These are phyloP conservation scores for Amphipyra tragopoginis DNA, from an alignment of 2,888 invertebrate genomes.

Conservation along the genomic window DNA sequence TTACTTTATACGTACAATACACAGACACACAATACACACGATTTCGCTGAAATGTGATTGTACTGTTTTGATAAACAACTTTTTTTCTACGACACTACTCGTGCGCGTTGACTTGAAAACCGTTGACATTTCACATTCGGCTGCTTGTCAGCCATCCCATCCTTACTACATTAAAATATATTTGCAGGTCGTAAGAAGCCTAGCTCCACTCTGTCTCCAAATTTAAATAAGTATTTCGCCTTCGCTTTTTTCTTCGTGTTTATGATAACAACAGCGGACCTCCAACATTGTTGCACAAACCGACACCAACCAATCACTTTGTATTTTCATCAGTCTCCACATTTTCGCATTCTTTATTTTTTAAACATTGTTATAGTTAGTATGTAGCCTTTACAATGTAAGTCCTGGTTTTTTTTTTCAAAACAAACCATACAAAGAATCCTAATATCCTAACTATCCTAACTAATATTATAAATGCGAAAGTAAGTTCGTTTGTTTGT, in stretches of 20 bases:
- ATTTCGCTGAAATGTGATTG: too few relatives aligned
- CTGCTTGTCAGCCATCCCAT: background rate
- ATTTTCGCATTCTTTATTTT: background rate
- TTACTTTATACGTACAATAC: too few relatives aligned
- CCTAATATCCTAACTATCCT: too few relatives aligned
- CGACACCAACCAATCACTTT: too few relatives aligned
- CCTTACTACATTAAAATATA: conserved; percentile 31
- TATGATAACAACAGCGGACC: background rate
- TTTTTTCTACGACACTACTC: too few relatives aligned
- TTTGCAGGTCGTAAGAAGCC: conserved; percentile 27
- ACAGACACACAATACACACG: too few relatives aligned
- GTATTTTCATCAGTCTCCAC: background rate
- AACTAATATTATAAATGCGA: too few relatives aligned
- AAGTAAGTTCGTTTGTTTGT: too few relatives aligned
- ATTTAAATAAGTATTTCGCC: conserved; percentile 25
- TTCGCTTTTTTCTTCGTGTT: conserved; percentile 13
- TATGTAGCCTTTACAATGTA: too few relatives aligned
- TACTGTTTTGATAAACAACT: too few relatives aligned
- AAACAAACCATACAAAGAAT: too few relatives aligned
- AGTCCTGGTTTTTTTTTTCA: too few relatives aligned
- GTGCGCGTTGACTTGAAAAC: background rate
- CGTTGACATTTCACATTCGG: conserved; percentile 4
- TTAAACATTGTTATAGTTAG: background rate
- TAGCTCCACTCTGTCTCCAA: conserved; percentile 1
- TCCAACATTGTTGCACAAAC: conserved; percentile 5